phyloP scores from a whole-genome alignment of 1,140 invertebrate species.

The Papilio dardanus region DNA sequence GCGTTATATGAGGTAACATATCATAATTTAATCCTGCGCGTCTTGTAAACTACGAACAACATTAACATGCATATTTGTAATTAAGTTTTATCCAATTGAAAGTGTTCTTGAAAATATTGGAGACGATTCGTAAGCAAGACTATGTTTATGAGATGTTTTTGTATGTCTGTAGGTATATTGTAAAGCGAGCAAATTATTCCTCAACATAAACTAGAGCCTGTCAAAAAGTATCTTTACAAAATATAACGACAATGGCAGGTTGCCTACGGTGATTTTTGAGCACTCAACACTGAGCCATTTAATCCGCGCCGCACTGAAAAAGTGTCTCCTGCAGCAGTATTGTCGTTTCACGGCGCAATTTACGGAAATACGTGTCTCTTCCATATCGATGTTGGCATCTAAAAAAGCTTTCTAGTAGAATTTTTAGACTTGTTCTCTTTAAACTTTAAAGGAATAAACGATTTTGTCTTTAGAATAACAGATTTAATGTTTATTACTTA shows the following conservation, averaged over 20 bases:
- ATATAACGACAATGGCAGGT: conserved; percentile 19
- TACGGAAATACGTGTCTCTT: conserved; percentile 35
- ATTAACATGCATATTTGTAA: neutral
- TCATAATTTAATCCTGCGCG: conserved; percentile 24
- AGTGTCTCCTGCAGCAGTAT: conserved; percentile 32
- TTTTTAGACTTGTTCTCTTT: neutral
- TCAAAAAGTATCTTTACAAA: conserved; percentile 3
- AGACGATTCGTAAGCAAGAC: neutral
- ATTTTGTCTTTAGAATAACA: neutral
- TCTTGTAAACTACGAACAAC: conserved; percentile 11
- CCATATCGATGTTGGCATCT: conserved; percentile 15
- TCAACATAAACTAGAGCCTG: neutral
- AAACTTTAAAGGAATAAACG: neutral
- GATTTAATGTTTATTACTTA: neutral
- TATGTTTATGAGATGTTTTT: neutral
- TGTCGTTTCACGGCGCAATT: conserved; percentile 36
- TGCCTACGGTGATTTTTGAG: conserved; percentile 34
- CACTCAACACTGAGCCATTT: conserved; percentile 33
- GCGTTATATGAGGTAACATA: conserved; percentile 23
- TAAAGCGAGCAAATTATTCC: neutral
- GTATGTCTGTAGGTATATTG: too few species aligned
- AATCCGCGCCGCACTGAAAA: conserved; percentile 32
- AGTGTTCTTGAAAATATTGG: neutral
- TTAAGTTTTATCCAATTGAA: neutral
- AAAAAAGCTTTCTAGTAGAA: conserved; percentile 16